Percentiles rank a stretch among this genome's conserved stretches.
Evolutionary conservation across 2,113 vertebrate species (phyloP).

Genomic region (Burhinus bistriatus): DNA sequence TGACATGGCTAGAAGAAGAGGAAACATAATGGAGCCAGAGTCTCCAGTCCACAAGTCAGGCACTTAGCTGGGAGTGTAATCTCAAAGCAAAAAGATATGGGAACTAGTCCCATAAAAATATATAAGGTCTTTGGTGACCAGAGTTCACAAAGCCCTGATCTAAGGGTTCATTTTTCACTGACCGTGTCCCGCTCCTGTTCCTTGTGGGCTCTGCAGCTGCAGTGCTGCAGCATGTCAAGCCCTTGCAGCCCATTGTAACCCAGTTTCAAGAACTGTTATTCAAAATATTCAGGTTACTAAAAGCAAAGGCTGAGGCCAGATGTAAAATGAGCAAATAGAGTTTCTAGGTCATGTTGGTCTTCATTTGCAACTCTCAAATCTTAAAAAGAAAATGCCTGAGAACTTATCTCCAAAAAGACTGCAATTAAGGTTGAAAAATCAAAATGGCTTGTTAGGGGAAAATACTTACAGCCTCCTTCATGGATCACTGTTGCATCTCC

Average conservation of each 20-base stretch:
- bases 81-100: neutral
- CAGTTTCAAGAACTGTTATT: neutral
- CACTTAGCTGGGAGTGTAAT: neutral
- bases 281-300: neutral
- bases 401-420: neutral
- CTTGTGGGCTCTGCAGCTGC: neutral
- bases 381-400: neutral
- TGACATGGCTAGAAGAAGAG: neutral
- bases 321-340: neutral
- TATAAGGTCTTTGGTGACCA: neutral
- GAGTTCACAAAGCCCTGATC: neutral
- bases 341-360: neutral
- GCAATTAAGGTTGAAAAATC: neutral
- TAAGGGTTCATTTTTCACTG: neutral
- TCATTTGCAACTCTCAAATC: neutral
- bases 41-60: neutral
- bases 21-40: neutral
- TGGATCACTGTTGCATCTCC: neutral
- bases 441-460: neutral
- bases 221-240: neutral
- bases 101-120: neutral
- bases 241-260: neutral
- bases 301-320: neutral
- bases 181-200: neutral
- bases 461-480: neutral